These are phyloP conservation scores for Drosophila subobscura DNA, from an alignment of 1,140 invertebrate genomes.

Conservation along the genomic window DNA sequence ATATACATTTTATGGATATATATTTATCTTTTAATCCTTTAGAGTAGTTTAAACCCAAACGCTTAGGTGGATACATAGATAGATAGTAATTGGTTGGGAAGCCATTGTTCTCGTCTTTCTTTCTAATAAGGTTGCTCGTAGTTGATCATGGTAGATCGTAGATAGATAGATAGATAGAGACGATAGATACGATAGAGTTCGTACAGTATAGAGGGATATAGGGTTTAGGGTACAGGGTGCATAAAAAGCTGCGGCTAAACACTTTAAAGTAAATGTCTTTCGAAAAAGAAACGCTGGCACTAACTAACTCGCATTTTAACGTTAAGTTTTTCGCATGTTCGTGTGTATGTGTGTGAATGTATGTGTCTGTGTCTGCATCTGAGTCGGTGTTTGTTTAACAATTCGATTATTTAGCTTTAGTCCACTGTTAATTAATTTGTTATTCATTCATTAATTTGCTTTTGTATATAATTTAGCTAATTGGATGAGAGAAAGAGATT, in stretches of 20 bases:
- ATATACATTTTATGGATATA: conserved; percentile 47
- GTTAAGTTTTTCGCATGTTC: conserved; percentile 46
- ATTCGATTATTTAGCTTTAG: conserved; percentile 76
- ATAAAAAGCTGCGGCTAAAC: conserved; percentile 77
- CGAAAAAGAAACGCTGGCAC: conserved; percentile 74
- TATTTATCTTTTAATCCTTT: conserved; percentile 21
- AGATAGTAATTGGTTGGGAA: conserved; percentile 71
- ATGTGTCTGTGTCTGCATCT: conserved; percentile 26
- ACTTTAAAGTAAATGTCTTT: conserved; percentile 80
- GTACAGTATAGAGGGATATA: conserved; percentile 50
- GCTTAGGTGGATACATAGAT: conserved; percentile 47
- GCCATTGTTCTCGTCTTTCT: conserved; percentile 63
- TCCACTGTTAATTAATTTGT: conserved; percentile 65
- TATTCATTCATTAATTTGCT: conserved; percentile 61
- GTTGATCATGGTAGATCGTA: conserved; percentile 32
- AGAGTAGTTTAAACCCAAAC: conserved; percentile 60
- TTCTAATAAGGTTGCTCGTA: conserved; percentile 32
- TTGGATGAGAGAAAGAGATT: conserved; percentile 36
- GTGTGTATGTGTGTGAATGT: conserved; percentile 4
- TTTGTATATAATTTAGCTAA: conserved; percentile 77
- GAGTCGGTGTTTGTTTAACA: conserved; percentile 62
- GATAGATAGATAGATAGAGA: conserved; percentile 50
- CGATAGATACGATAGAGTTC: conserved; percentile 60
- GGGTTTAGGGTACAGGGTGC: conserved; percentile 22
- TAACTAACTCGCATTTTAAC: conserved; percentile 74